These are phyloP conservation scores for Porites evermanni DNA, from an alignment of 92 coral and sea anemone species.

Conservation along the genomic window DNA sequence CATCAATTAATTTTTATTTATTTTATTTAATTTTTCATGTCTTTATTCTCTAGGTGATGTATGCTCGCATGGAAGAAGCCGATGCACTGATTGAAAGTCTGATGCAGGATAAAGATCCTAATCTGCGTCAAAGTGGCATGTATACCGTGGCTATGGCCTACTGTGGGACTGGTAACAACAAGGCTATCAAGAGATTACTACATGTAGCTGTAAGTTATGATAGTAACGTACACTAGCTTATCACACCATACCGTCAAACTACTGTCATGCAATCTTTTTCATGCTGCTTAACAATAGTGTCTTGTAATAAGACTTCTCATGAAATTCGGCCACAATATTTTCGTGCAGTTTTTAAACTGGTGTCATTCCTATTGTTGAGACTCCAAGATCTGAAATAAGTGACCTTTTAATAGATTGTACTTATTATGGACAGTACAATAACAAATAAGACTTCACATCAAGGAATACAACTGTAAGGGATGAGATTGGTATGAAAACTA, in stretches of 20 bases:
- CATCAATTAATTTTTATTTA: no score
- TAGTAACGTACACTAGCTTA: not conserved
- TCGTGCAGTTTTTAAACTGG: no score
- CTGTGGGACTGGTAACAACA: conserved; percentile 99
- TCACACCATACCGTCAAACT: not conserved
- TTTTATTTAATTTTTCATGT: not conserved
- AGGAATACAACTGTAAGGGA: no score
- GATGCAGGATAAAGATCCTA: conserved; percentile 93
- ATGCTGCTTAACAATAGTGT: not conserved
- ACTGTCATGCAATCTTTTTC: not conserved
- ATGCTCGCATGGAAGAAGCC: conserved; percentile 98
- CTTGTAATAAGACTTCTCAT: no score
- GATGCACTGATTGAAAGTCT: conserved; percentile 95
- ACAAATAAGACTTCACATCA: no score
- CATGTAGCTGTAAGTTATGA: conserved; percentile 92
- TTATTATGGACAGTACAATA: no score
- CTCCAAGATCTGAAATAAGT: no score
- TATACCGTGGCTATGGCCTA: conserved; percentile 98
- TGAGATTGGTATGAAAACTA: no score
- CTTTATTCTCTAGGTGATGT: conserved; percentile 80
- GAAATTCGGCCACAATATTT: no score
- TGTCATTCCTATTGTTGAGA: no score
- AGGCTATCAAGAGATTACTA: conserved; percentile 91
- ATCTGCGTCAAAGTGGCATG: conserved; percentile 97
- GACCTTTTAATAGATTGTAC: no score